Evolutionary conservation across 2,797 vertebrate species (phyloP).

Genomic region (Pseudotriccus pelzelni): DNA sequence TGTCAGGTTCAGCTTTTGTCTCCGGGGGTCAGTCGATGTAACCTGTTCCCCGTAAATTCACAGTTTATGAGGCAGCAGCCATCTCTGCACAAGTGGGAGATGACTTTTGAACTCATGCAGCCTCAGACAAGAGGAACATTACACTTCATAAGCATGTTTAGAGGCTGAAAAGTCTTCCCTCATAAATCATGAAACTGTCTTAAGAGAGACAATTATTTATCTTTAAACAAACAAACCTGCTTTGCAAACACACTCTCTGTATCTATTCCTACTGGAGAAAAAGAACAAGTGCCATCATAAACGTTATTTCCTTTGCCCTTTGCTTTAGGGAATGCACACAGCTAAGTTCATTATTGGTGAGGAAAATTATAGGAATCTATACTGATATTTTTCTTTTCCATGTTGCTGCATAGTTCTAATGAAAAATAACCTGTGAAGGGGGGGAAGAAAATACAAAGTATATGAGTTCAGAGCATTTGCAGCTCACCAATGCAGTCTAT

Average conservation of each 20-base stretch:
- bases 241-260: neutral
- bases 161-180: conserved; percentile 32
- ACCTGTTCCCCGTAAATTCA: conserved; percentile 53
- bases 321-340: neutral
- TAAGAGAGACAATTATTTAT: neutral
- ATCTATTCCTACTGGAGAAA: neutral
- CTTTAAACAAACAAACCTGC: neutral
- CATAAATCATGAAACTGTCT: conserved; percentile 18
- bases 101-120: conserved; percentile 49
- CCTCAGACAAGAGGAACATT: conserved; percentile 21
- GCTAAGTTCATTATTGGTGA: neutral
- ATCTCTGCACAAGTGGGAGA: conserved; percentile 11
- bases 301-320: neutral
- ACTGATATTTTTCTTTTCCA: neutral
- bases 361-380: neutral
- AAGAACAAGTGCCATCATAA: neutral
- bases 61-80: conserved; percentile 27
- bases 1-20: conserved; percentile 45
- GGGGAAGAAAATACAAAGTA: neutral
- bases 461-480: neutral
- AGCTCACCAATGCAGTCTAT: neutral
- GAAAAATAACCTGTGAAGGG: neutral
- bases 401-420: neutral
- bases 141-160: conserved; percentile 17
- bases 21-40: conserved; percentile 53